A percentile compares a stretch with the other conserved stretches of the same genome.
phyloP scores from a whole-genome alignment of 2,888 invertebrate genomes.

The Epirrita christyi region DNA sequence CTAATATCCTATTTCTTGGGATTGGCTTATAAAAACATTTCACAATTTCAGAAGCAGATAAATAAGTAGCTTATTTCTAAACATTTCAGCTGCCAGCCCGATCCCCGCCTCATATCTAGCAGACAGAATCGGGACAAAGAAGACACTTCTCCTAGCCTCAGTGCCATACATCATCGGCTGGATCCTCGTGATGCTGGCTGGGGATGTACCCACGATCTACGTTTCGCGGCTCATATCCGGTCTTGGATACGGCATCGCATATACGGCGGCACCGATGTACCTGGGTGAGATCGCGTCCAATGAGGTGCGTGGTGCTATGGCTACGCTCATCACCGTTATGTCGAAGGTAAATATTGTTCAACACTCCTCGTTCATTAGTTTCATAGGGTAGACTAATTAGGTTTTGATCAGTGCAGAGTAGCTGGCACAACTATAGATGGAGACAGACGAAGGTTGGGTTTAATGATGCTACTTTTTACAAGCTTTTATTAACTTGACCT shows the following conservation, averaged over 20 bases:
- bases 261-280: conserved; percentile 86
- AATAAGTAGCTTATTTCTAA: not conserved
- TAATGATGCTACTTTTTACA: no score
- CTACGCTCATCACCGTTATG: conserved; percentile 85
- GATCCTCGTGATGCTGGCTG: conserved; percentile 86
- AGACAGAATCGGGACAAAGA: conserved; percentile 87
- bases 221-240: conserved; percentile 86
- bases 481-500: no score
- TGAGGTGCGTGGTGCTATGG: conserved; percentile 85
- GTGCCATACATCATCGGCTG: conserved; percentile 86
- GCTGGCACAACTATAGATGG: no score
- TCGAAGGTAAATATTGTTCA: conserved; percentile 65
- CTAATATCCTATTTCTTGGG: no score
- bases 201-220: conserved; percentile 83
- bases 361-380: not conserved
- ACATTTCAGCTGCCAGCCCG: conserved; percentile 83
- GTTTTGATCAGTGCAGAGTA: no score
- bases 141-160: conserved; percentile 84
- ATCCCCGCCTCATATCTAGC: conserved; percentile 86
- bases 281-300: conserved; percentile 86
- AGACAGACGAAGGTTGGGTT: no score
- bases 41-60: no score
- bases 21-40: no score
- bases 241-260: conserved; percentile 85
- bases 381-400: no score